phyloP scores from a whole-genome alignment of 2,113 vertebrate species.

The Pavo muticus region DNA sequence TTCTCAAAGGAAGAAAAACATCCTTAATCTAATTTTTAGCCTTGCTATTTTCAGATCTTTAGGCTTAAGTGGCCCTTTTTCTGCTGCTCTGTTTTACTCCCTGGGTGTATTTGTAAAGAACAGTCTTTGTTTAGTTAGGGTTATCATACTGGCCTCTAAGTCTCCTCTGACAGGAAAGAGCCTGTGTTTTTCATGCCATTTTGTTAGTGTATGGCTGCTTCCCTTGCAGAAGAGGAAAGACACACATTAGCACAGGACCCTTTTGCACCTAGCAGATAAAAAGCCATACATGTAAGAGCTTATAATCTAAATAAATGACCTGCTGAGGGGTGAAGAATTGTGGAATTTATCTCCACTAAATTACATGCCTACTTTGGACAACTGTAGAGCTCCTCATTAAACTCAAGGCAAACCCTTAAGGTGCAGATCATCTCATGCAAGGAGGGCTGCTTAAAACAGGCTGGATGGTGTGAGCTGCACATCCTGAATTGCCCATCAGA shows the following conservation, averaged over 20 bases:
- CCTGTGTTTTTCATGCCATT: background rate
- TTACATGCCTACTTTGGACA: background rate
- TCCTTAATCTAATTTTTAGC: background rate
- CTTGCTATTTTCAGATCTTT: background rate
- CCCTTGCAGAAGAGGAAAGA: background rate
- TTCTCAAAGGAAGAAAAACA: background rate
- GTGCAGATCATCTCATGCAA: background rate
- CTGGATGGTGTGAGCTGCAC: background rate
- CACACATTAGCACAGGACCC: background rate
- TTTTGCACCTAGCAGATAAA: background rate
- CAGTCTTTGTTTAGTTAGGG: background rate
- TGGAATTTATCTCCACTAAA: background rate
- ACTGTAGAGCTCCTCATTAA: background rate
- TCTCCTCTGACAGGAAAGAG: background rate
- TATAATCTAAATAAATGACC: background rate
- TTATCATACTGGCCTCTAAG: background rate
- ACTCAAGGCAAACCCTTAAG: background rate
- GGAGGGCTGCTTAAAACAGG: background rate
- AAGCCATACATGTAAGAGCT: background rate
- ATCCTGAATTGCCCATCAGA: background rate
- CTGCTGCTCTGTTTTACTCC: conserved; percentile 33
- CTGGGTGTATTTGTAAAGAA: background rate
- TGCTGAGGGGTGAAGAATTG: background rate
- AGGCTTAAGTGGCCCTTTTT: background rate
- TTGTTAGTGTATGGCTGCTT: background rate